Evolutionary conservation across 2,113 vertebrate species (phyloP), one percentile per base, ranked within the genome.

Genomic region (Cinclus cinclus): DNA sequence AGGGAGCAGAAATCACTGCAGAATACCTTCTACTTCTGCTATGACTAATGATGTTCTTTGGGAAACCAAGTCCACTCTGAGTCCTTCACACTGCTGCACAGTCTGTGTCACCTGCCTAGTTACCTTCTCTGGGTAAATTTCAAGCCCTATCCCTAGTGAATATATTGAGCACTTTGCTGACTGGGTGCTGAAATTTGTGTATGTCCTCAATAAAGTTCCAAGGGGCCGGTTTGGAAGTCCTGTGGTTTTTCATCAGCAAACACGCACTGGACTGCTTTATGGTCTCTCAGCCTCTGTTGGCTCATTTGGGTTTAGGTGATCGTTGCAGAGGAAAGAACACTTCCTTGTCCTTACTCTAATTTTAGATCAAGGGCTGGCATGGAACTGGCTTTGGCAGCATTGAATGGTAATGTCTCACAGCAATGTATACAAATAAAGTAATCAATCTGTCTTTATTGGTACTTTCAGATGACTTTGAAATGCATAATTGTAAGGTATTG

Each of bases 341-440:
- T 77, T 92, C 59, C 78, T 83, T 83, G 91, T 87, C 87, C 70
- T 94, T 90, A 92, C 55, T 83, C 93, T 94, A 95, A 97, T 93
- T 95, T 94, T 95, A 96, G 92, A 91, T 73, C 82, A 90, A 94
- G 79, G 92, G 82, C 93, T 95, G 90, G 93, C 94, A 94, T 80
- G 78, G 71, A 93, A 83, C 22, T 77, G 35, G 39, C 44, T 94
- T 83, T 95, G 83, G 87, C 93, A 92, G 78, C 70, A 25, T n/a
- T 58, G 46, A 77, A 55, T 77, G 75, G 80, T 83, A 74, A 83
- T 74, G 50, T 90, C 59, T 80, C 76, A 31, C 63, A 83, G 87
- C 24, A 28, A 81, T 62, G 89, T 74, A 63, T 62, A 85, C 62
- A 76, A 82, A 77, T 90, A 70, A 95, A 94, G 84, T 88, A 85